Evolutionary conservation across 2,888 invertebrate species (phyloP).

Genomic region (Caenorhabditis angaria): DNA sequence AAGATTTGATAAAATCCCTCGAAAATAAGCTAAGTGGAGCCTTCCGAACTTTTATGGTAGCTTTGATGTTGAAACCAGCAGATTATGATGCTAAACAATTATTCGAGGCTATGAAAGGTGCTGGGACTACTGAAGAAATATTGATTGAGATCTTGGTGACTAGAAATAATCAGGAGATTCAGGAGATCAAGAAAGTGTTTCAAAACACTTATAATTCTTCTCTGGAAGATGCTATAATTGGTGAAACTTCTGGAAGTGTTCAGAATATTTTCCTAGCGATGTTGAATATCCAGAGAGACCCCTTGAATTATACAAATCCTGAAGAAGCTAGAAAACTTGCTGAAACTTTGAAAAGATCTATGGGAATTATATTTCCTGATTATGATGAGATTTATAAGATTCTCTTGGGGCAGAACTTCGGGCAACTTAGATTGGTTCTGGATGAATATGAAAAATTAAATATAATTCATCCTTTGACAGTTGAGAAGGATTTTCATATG

Average conservation of each 20-base stretch:
- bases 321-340: no score
- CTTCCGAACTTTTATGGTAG: slow-evolving; percentile 68
- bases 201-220: slow-evolving; percentile 60
- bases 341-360: no score
- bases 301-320: no score
- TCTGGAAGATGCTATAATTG: slow-evolving; percentile 73
- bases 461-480: no score
- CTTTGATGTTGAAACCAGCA: slow-evolving; percentile 71
- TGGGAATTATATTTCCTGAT: no score
- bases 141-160: slow-evolving; percentile 89
- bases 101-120: slow-evolving; percentile 76
- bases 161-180: slow-evolving; percentile 80
- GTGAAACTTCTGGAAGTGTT: slow-evolving; percentile 91
- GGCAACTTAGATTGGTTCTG: no score
- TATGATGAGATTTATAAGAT: no score
- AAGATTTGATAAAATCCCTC: slow-evolving; percentile 75
- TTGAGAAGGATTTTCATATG: no score
- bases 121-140: slow-evolving; percentile 84
- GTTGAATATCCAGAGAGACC: no score
- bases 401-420: no score
- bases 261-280: no score
- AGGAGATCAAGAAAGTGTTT: slow-evolving; percentile 73
- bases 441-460: no score
- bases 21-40: slow-evolving; percentile 69
- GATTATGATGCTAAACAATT: slow-evolving; percentile 74